Conservation (phyloP, 2,888 invertebrate genomes). For the Cataglyphis rosenhaueri region DNA sequence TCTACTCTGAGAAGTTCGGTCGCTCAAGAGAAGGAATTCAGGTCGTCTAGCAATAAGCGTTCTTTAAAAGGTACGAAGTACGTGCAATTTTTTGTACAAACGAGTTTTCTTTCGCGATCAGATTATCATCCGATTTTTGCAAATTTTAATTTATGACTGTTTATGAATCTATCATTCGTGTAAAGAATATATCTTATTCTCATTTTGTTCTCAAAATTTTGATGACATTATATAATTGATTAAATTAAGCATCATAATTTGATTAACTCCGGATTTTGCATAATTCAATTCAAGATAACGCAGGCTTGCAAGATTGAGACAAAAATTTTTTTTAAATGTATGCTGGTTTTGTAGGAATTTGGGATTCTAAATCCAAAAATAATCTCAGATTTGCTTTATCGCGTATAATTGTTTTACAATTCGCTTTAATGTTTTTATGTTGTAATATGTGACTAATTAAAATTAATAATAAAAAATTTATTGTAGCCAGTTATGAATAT, state of each 20-base stretch:
- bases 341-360: too few species aligned
- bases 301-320: neutral
- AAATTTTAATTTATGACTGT: neutral
- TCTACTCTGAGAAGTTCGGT: constrained; percentile 47
- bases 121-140: neutral
- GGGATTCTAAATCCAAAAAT: too few species aligned
- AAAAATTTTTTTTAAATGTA: too few species aligned
- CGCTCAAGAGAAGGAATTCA: constrained; percentile 48
- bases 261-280: neutral
- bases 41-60: constrained; percentile 55
- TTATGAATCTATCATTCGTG: neutral
- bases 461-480: too few species aligned
- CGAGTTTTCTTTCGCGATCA: neutral
- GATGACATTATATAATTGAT: neutral
- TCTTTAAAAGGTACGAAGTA: constrained; percentile 37
- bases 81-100: neutral
- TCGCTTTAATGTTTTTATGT: too few species aligned
- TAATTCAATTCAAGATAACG: neutral
- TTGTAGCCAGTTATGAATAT: too few species aligned
- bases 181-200: neutral
- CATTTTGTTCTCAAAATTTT: neutral
- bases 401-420: too few species aligned
- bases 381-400: too few species aligned
- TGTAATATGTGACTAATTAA: too few species aligned
- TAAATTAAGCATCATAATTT: neutral